Base-by-base conservation (phyloP, 2,888 invertebrate genomes). In the Gymnoscelis rufifasciata region DNA sequence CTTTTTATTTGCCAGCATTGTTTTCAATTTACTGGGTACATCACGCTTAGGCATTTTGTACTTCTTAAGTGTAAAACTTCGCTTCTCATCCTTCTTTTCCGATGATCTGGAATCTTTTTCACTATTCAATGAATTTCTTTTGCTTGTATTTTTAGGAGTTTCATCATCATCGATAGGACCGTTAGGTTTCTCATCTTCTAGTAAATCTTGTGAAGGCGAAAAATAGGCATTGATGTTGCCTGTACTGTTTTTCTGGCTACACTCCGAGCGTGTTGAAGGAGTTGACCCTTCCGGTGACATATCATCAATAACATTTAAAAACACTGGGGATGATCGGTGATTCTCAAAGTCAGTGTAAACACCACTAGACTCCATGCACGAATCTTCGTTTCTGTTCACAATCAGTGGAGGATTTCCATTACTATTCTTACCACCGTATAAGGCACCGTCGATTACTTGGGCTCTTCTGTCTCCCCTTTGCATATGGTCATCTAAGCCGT, bases 321-420 rank as follows among this genome's bases (percentile, higher is more conserved):
- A 83, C 10, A 89, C 81, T 28, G 89, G 89, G 12, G 89, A 89
- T 10, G 83, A 68, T 39, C 89, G 75, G 53, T 89, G 89, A 62
- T 93, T 93, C 73, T 95, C 95, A 52, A 95, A 91, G 72, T 96
- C 96, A 0, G 96, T 96, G 67, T 95, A 96, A 38, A 96, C 93
- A 0, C 96, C 96, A 67, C 95, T 95, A 0, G 95, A 96, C 71
- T 96, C 96, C 96, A 96, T 96, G 66, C 91, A 91, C 1, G 91
- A 91, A 63, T 95, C 95, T 74, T 95, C 95, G 54, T 90, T 89
- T 63, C 88, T 79, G 47, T 86, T 89, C 15, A 83, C 88, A 64
- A 89, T 90, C 47, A 83, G 74, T n/a, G 89, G 91, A 24, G 90
- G 89, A 56, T 86, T 89, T 8, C 81, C 78, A 50, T 82, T 90